A percentile compares a stretch with the other conserved stretches of the same genome.
Conservation (phyloP, 2,888 invertebrate species). For the Sialis lutaria region DNA sequence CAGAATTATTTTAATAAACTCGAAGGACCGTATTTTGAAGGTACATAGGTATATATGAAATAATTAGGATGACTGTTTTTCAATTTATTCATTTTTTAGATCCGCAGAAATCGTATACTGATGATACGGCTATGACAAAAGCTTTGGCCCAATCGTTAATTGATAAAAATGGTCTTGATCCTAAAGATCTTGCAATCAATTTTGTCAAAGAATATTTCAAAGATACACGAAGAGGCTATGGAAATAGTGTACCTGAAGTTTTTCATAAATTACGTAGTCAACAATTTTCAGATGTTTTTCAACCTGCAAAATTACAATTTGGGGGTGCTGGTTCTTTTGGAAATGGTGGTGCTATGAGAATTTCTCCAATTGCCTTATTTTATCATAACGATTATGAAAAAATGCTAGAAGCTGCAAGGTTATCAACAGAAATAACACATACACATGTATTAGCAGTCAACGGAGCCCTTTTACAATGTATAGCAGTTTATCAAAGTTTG, state of each 20-base stretch:
- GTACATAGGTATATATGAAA: constrained; percentile 18
- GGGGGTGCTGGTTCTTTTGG: constrained; percentile 52
- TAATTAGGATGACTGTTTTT: neutral
- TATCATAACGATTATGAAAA: constrained; percentile 29
- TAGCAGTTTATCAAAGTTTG: constrained; percentile 38
- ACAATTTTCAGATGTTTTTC: constrained; percentile 37
- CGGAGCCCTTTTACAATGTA: constrained; percentile 37
- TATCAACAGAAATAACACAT: constrained; percentile 44
- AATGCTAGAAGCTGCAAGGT: constrained; percentile 29
- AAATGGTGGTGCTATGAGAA: constrained; percentile 64
- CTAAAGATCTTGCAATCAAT: constrained; percentile 38
- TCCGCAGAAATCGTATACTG: constrained; percentile 40
- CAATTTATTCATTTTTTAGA: constrained; percentile 20
- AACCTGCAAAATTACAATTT: constrained; percentile 47
- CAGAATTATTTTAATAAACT: constrained; percentile 39
- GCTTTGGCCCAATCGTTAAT: constrained; percentile 41
- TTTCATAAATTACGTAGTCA: constrained; percentile 33
- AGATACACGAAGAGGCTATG: constrained; percentile 48
- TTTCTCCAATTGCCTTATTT: constrained; percentile 47
- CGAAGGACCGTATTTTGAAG: constrained; percentile 32
- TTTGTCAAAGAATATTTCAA: constrained; percentile 44
- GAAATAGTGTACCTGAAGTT: constrained; percentile 34
- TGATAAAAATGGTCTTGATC: constrained; percentile 31
- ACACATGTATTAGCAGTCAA: constrained; percentile 33
- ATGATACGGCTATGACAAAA: constrained; percentile 55